Percentiles rank a stretch among this genome's conserved stretches.
Evolutionary conservation across 37 sponge, comb jelly and placozoan species (phyloP).

Genomic region (Oopsacas minuta): DNA sequence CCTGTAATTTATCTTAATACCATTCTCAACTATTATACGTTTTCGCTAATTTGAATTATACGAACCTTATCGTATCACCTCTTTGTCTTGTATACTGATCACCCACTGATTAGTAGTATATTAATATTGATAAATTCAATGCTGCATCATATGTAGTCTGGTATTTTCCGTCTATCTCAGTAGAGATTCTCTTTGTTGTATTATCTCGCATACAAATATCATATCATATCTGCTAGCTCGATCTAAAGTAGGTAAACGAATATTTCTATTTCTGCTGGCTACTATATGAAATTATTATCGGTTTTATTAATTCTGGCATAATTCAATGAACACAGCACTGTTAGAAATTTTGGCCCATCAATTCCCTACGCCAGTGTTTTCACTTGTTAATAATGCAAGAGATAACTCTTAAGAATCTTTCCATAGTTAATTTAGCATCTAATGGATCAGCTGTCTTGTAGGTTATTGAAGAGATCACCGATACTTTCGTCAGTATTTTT

Average conservation of each 20-base stretch:
- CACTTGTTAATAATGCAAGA: no score
- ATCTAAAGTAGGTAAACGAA: neutral
- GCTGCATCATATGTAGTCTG: neutral
- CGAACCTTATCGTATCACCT: neutral
- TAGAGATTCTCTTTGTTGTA: neutral
- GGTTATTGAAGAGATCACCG: slow-evolving; percentile 82
- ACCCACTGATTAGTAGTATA: neutral
- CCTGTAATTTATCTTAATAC: neutral
- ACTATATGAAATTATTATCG: no score
- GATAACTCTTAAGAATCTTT: no score
- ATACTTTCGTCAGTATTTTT: slow-evolving; percentile 76
- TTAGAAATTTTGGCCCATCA: no score
- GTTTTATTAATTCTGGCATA: no score
- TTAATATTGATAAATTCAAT: neutral
- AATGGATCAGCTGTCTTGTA: no score
- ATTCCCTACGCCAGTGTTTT: no score
- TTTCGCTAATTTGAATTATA: neutral
- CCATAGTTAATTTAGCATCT: no score
- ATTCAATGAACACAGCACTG: no score
- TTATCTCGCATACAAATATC: neutral
- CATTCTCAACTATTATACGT: neutral
- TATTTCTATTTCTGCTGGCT: neutral
- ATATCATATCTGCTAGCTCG: neutral
- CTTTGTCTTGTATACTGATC: neutral
- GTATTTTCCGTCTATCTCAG: slow-evolving; percentile 5